phyloP scores from a whole-genome alignment of 2,113 vertebrate species.

The Nycticryphes semicollaris region DNA sequence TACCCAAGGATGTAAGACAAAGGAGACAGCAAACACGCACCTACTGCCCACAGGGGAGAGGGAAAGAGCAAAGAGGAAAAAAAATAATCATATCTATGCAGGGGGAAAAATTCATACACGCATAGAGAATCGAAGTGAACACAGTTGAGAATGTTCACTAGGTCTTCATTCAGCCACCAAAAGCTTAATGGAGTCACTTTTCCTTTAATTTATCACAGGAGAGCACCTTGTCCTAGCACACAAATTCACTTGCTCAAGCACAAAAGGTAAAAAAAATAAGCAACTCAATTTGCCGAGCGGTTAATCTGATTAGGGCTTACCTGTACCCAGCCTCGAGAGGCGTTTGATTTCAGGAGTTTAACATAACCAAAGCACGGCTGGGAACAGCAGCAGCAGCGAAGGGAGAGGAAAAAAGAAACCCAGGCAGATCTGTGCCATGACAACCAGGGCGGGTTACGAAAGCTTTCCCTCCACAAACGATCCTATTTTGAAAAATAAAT shows the following conservation, averaged over 20 bases:
- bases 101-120: neutral
- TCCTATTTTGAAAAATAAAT: neutral
- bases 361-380: neutral
- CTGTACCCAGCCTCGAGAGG: conserved; percentile 4
- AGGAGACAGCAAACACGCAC: neutral
- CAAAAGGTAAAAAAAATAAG: neutral
- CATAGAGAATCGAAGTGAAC: neutral
- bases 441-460: neutral
- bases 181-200: neutral
- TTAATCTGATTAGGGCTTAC: conserved; percentile 41
- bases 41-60: neutral
- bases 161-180: neutral
- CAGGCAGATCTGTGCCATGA: neutral
- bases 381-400: neutral
- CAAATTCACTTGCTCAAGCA: neutral
- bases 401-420: too few species aligned
- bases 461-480: neutral
- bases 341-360: neutral
- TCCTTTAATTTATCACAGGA: neutral
- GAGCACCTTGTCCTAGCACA: neutral
- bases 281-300: neutral
- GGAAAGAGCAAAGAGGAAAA: neutral
- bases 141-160: neutral
- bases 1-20: rapidly evolving
- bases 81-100: neutral